A percentile compares a stretch with the other conserved stretches of the same genome.
These are phyloP conservation scores for Theristus sp. DNA, from an alignment of 2,888 invertebrate genomes.

Conservation along the genomic window DNA sequence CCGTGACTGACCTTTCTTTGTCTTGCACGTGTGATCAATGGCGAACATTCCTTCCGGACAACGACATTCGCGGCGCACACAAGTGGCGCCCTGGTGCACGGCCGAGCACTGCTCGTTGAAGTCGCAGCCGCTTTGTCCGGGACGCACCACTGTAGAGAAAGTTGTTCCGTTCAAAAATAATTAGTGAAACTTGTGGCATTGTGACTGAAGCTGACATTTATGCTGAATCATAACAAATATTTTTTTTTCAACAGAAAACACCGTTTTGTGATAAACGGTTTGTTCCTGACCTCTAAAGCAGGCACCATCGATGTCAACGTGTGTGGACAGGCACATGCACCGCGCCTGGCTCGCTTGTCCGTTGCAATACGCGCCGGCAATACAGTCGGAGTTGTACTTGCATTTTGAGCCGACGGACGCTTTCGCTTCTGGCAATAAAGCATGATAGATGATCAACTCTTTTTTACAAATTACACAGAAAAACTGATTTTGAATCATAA, in stretches of 20 bases:
- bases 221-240: too few species aligned
- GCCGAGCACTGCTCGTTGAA: conserved; percentile 24
- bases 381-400: conserved; percentile 25
- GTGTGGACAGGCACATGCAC: conserved; percentile 28
- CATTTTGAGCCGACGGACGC: conserved; percentile 21
- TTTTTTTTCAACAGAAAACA: background rate
- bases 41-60: conserved; percentile 25
- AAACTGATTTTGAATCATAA: conserved; percentile 8
- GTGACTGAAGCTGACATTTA: too few species aligned
- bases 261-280: background rate
- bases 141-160: conserved; percentile 23
- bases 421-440: too few species aligned
- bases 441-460: too few species aligned
- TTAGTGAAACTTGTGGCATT: too few species aligned
- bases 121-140: conserved; percentile 26
- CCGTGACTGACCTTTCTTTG: too few species aligned
- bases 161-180: too few species aligned
- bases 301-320: conserved; percentile 22
- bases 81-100: conserved; percentile 20
- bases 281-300: conserved; percentile 22
- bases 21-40: conserved; percentile 23
- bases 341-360: conserved; percentile 19
- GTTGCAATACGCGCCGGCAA: conserved; percentile 27
- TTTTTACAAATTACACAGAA: too few species aligned
- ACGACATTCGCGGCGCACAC: conserved; percentile 21